Base-by-base conservation (phyloP, 2,888 invertebrate genomes). In the Mesochorus sp. region DNA sequence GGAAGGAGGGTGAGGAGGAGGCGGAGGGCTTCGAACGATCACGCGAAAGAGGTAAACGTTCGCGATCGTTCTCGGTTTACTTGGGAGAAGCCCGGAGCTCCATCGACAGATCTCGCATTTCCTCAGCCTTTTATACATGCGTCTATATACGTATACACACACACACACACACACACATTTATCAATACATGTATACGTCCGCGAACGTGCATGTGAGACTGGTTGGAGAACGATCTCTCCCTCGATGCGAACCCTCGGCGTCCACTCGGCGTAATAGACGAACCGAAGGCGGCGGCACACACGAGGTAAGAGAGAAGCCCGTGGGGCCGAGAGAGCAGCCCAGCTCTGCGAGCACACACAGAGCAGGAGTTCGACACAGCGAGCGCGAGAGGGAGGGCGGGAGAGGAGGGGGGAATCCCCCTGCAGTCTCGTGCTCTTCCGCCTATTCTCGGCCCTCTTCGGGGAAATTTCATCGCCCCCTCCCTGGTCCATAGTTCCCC, bases 381-480 rank as follows among this genome's bases (percentile, higher is more conserved):
- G 67, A 64, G 68, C 49, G 51, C 28, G 68, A 37, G 53, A 37
- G 64, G 12, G 44, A 34, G 42, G 47, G 68, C 59, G 51, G 68
- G 59, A 59, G 39, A 39, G 44, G 64, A 71, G 76, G 71, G 64
- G 76, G 71, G 72, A 62, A 55, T 67, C 55, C 62, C 68, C 75
- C 61, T n/a, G 5, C 31, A 74, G 61, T 44, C 80, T 86, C 88
- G 88, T 34, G 71, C 57, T 53, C 53, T 64, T 82, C 79, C 89
- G 87, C 8, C 55, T 19, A 2, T 12, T 73, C 61, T 87, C 88
- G 88, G 85, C 51, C 62, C 14, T 19, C 73, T 81, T 81, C 87
- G 87, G 81, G 84, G 61, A 72, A 61, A 61, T 51, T 72, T 67
- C 24, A 59, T 39, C 70, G 24, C 10, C 57, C 83, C 84, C 83